Percentiles rank a stretch among this genome's conserved stretches.
These are phyloP conservation scores for Camarhynchus parvulus DNA, from an alignment of 2,113 vertebrate species.

Conservation along the genomic window DNA sequence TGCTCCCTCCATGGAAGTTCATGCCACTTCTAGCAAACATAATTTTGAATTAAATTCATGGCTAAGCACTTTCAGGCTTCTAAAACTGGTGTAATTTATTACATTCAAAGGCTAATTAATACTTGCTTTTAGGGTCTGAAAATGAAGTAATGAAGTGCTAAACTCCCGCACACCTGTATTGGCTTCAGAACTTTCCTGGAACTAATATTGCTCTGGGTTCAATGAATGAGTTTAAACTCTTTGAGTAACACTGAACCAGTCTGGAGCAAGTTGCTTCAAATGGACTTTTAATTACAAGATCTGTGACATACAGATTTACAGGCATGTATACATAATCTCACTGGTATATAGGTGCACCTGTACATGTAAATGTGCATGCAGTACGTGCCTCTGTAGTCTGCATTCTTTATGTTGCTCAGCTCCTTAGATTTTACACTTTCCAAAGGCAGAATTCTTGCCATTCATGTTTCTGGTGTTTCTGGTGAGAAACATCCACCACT, in stretches of 20 bases:
- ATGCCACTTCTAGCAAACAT: background rate
- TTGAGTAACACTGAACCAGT: background rate
- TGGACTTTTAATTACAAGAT: background rate
- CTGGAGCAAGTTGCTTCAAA: background rate
- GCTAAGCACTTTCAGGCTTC: background rate
- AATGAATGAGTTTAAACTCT: background rate
- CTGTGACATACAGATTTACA: background rate
- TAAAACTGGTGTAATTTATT: background rate
- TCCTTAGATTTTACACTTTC: background rate
- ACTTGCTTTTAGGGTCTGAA: background rate
- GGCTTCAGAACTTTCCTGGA: background rate
- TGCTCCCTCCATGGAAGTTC: background rate
- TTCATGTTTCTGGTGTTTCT: background rate
- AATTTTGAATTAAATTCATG: background rate
- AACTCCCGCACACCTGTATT: background rate
- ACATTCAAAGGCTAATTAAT: background rate
- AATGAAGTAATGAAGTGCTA: background rate
- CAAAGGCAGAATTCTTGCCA: background rate
- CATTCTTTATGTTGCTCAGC: background rate
- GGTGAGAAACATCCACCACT: background rate
- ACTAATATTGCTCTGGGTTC: background rate
- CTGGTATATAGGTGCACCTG: background rate
- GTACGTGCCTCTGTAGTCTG: rapidly evolving
- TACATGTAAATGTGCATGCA: background rate
- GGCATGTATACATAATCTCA: background rate